phyloP scores from a whole-genome alignment of 2,888 invertebrate species.

The Mylabris sibirica region DNA sequence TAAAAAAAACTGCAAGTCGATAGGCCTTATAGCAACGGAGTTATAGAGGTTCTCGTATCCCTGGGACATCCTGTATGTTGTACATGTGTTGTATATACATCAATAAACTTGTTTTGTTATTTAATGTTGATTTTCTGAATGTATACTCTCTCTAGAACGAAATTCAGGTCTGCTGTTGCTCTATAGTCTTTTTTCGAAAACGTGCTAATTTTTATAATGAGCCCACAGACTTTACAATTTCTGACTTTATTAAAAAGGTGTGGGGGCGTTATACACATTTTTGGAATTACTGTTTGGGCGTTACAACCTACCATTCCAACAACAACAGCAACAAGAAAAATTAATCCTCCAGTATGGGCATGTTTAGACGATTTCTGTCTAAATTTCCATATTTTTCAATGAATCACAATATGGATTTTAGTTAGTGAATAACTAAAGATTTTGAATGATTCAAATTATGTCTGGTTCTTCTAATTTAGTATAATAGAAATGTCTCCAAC shows the following conservation, averaged over 20 bases:
- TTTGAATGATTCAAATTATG: neutral
- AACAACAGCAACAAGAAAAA: neutral
- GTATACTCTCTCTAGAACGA: slow-evolving; percentile 31
- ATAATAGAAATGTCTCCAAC: neutral
- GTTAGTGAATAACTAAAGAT: neutral
- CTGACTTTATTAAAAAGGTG: slow-evolving; percentile 29
- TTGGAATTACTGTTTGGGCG: slow-evolving; percentile 37
- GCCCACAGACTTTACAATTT: slow-evolving; percentile 39
- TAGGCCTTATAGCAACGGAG: no score
- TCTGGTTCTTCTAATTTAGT: neutral
- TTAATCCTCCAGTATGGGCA: neutral
- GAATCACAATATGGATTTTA: neutral
- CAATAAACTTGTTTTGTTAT: slow-evolving; percentile 34
- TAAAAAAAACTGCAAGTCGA: no score
- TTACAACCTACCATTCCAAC: slow-evolving; percentile 20
- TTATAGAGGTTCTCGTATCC: no score
- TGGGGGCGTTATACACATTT: slow-evolving; percentile 36
- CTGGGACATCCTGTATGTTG: no score
- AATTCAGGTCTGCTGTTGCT: slow-evolving; percentile 38
- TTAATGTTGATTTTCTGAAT: slow-evolving; percentile 34
- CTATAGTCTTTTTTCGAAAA: slow-evolving; percentile 37
- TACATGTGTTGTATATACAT: slow-evolving; percentile 22
- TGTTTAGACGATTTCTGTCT: neutral
- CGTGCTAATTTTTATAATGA: slow-evolving; percentile 38
- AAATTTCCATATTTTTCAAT: neutral